phyloP scores from a whole-genome alignment of 2,113 vertebrate genomes.

The Cervus canadensis region DNA sequence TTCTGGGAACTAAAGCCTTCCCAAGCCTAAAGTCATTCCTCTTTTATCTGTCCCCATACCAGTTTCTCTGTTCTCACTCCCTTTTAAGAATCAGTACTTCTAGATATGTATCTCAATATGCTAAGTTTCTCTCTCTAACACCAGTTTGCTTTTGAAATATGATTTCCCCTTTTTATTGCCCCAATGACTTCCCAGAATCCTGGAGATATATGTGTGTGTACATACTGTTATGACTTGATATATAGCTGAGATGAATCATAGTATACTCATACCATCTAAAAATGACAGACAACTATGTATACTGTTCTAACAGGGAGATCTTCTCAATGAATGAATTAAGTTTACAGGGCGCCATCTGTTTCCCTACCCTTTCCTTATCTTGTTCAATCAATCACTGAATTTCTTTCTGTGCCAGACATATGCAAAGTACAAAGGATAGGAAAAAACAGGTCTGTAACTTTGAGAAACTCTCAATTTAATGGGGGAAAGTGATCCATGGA shows the following conservation, averaged over 20 bases:
- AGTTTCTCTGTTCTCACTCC: not conserved
- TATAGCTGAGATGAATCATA: not conserved
- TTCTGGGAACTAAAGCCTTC: not conserved
- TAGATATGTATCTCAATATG: not conserved
- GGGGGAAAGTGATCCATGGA: not conserved
- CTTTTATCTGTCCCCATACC: not conserved
- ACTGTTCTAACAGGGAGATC: not conserved
- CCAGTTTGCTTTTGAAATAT: not conserved
- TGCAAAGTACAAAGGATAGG: not conserved
- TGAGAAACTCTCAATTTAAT: not conserved
- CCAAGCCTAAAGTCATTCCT: not conserved
- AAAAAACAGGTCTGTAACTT: not conserved
- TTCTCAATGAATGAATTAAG: not conserved
- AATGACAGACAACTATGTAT: not conserved
- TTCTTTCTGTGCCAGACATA: not conserved
- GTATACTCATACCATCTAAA: not conserved
- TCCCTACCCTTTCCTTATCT: not conserved
- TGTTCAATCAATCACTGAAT: not conserved
- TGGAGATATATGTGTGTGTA: not conserved
- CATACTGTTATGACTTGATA: not conserved
- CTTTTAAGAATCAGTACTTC: not conserved
- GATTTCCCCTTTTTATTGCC: conserved; percentile 6
- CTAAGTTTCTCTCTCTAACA: not conserved
- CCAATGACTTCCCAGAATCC: not conserved
- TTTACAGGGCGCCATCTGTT: not conserved